phyloP scores from a whole-genome alignment of 2,113 vertebrate genomes.

The Columba livia region DNA sequence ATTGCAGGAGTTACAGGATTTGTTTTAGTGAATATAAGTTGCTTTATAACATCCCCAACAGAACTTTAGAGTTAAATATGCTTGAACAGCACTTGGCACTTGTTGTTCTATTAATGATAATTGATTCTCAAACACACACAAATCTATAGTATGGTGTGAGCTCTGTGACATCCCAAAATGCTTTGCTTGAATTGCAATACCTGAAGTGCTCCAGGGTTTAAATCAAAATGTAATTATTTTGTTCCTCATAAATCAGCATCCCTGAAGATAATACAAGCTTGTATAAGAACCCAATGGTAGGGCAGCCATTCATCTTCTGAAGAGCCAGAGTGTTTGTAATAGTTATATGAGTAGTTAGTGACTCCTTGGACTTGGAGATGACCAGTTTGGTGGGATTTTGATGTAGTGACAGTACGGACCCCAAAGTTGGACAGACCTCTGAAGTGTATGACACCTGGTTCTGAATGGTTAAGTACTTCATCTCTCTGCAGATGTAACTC shows the following conservation, averaged over 20 bases:
- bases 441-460: not conserved
- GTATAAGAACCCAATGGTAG: not conserved
- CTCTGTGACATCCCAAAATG: not conserved
- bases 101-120: slow-evolving; percentile 25
- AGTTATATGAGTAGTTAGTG: not conserved
- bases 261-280: not conserved
- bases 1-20: not conserved
- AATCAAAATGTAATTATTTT: slow-evolving; percentile 61
- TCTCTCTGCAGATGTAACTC: not conserved
- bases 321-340: not conserved
- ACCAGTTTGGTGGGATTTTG: fast-evolving
- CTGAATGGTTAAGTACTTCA: not conserved
- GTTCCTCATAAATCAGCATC: slow-evolving; percentile 33
- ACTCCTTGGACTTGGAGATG: not conserved
- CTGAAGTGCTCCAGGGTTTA: slow-evolving; percentile 22
- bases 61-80: not conserved
- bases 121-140: slow-evolving; percentile 31
- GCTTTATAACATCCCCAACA: not conserved
- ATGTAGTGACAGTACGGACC: fast-evolving
- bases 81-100: not conserved
- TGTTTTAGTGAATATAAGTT: not conserved
- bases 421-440: not conserved
- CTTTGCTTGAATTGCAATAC: slow-evolving; percentile 1
- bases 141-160: not conserved
- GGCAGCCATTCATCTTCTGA: not conserved